Evolutionary conservation across 2,113 vertebrate genomes (phyloP).

Genomic region (Nanger granti): DNA sequence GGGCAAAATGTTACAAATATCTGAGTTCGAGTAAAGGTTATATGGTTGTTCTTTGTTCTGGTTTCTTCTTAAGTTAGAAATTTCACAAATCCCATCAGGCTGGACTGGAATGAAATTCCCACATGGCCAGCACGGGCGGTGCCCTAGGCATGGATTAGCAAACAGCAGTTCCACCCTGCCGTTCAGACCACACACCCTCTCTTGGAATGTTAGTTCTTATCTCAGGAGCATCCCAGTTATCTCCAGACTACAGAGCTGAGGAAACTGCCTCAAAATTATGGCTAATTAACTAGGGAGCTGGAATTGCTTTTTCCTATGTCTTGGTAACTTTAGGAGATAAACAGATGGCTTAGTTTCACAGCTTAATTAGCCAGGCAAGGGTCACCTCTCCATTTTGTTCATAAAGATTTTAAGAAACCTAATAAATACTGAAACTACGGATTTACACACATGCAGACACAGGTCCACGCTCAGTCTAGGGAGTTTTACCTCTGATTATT

Average conservation of each 20-base stretch:
- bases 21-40: neutral
- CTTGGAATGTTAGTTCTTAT: neutral
- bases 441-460: neutral
- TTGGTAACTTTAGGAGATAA: too few relatives aligned
- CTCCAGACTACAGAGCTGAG: neutral
- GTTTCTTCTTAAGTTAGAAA: neutral
- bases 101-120: neutral
- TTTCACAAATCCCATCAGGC: neutral
- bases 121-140: fast-evolving
- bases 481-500: neutral
- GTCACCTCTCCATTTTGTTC: neutral
- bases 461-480: fast-evolving
- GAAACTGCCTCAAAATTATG: neutral
- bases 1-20: neutral
- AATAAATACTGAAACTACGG: neutral
- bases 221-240: neutral
- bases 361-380: neutral
- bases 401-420: neutral
- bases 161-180: fast-evolving
- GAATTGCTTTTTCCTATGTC: neutral
- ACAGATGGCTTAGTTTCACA: neutral
- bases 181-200: neutral
- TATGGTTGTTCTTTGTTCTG: neutral
- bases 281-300: too few relatives aligned
- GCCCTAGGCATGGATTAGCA: fast-evolving